Evolutionary conservation across 2,888 invertebrate genomes (phyloP).

Genomic region (Campoletis raptor): DNA sequence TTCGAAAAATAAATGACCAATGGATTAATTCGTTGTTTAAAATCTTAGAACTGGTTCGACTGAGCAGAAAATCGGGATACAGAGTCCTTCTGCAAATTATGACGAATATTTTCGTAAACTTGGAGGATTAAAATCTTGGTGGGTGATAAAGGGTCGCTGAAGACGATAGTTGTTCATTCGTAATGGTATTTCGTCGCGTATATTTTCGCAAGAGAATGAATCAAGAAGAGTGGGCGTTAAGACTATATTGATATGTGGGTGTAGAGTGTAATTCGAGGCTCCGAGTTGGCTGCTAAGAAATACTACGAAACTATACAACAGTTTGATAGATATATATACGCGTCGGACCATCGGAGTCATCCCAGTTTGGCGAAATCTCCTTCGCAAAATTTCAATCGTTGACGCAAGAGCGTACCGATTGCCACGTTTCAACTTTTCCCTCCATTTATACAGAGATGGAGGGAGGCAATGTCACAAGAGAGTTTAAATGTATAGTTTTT

Average conservation of each 20-base stretch:
- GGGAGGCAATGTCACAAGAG: background rate
- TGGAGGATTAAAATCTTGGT: background rate
- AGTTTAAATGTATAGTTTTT: background rate
- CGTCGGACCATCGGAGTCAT: background rate
- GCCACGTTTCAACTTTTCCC: background rate
- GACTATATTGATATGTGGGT: conserved; percentile 26
- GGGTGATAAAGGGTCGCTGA: background rate
- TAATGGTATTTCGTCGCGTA: conserved; percentile 15
- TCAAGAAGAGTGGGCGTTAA: conserved; percentile 46
- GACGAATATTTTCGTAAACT: background rate
- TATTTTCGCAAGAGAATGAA: conserved; percentile 21
- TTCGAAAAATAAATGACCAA: background rate
- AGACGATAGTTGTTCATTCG: conserved; percentile 11
- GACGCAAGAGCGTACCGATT: conserved; percentile 5
- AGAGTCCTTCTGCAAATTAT: background rate
- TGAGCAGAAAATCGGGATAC: background rate
- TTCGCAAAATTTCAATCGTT: conserved; percentile 2
- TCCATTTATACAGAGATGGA: background rate
- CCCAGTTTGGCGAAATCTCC: background rate
- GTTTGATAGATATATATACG: background rate
- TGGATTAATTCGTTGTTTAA: background rate
- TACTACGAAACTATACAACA: background rate
- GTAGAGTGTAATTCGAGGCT: conserved; percentile 56
- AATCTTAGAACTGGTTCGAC: background rate
- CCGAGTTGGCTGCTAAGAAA: conserved; percentile 59